Base-by-base conservation (phyloP, 2,888 invertebrate species). In the Epistrophe eligans region DNA sequence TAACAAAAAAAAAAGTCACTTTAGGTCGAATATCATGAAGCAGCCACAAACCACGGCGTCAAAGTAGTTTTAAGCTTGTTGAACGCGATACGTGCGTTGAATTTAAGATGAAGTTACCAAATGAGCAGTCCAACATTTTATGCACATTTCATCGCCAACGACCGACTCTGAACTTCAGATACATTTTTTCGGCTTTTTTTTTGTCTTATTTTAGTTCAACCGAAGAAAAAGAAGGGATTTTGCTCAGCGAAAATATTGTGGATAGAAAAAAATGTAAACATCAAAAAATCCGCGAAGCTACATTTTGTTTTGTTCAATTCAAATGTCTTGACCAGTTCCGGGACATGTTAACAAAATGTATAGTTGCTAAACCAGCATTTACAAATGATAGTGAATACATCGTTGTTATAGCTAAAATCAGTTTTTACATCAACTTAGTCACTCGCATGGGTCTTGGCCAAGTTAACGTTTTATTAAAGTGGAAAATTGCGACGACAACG, bases 51-150 rank as follows among this genome's bases (percentile, higher is more conserved):
- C 7, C n/a, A 13, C 55, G 43, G 43, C 19, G 67, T 52, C 73
- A 70, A 70, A 45, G 50, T 77, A 81, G 87, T 79, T 87, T 50
- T 58, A 87, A 72, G 87, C 87, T 87, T 88, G 88, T 88, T 88
- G 84, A 82, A 77, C 73, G 77, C 67, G 79, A 55, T 84, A 88
- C 88, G 88, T 89, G 89, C 73, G 73, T 43, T 87, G 85, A 88
- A 89, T 87, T 76, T 57, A 74, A 85, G 88, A 84, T 77, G 79
- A 81, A 82, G 35, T 45, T 73, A 77, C 58, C 82, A 82, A 88
- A 77, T 80, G 88, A 88, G 64, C 79, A 58, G 87, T 67, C 76
- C 71, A 87, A 87, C 66, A 71, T 87, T 87, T 83, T 82, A 82
- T 87, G 74, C 66, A 79, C 79, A 79, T 60, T 62, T 73, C 81